Conservation (phyloP, 2,797 vertebrate genomes). For the Brachyrhaphis roseni region DNA sequence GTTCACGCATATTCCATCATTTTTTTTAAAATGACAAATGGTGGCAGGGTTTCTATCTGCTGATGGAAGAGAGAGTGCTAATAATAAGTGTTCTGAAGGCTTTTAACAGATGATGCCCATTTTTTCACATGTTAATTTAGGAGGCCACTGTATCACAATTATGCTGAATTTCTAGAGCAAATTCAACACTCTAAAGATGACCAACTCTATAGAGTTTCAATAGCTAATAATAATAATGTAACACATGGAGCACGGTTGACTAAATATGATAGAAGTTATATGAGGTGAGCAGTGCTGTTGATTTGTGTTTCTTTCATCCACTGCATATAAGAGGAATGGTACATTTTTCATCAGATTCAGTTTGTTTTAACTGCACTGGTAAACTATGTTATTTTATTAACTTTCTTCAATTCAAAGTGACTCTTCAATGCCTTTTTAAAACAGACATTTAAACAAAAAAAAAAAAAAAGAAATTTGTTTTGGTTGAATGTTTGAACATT, state of each 20-base stretch:
- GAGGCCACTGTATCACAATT: neutral
- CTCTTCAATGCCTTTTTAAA: neutral
- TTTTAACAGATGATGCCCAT: conserved; percentile 9
- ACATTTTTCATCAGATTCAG: neutral
- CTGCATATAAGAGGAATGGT: neutral
- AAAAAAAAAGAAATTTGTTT: neutral
- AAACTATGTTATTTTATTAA: neutral
- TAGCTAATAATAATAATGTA: too few relatives aligned
- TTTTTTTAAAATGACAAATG: conserved; percentile 53
- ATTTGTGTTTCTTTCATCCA: neutral
- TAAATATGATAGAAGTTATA: too few relatives aligned
- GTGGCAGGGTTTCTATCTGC: conserved; percentile 26
- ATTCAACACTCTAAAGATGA: too few relatives aligned
- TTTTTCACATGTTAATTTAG: neutral
- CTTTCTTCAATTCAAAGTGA: neutral
- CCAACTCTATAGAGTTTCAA: too few relatives aligned
- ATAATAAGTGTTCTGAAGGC: conserved; percentile 27
- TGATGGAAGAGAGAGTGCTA: conserved; percentile 32
- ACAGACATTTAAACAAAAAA: neutral
- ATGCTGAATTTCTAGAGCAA: neutral
- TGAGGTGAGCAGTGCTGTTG: too few relatives aligned
- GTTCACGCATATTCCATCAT: conserved; percentile 50
- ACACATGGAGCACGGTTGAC: too few relatives aligned
- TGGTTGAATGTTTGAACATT: neutral
- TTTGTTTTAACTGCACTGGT: neutral